These are phyloP conservation scores for Aethina tumida DNA, from an alignment of 1,140 invertebrate species.

Conservation along the genomic window DNA sequence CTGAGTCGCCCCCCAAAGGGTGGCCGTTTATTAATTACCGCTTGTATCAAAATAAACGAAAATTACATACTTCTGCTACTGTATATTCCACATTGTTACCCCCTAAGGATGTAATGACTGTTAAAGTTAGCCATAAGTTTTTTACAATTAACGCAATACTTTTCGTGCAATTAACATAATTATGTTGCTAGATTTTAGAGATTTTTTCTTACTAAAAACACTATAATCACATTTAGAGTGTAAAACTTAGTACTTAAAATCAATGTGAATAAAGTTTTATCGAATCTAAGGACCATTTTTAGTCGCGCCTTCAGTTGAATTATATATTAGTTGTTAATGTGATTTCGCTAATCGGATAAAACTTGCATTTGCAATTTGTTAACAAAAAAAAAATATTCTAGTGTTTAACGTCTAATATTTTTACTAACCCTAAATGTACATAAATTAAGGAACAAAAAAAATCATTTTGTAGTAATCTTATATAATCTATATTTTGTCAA, in stretches of 20 bases:
- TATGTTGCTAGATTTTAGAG: too few relatives aligned
- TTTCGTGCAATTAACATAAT: too few relatives aligned
- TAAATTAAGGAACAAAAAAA: too few relatives aligned
- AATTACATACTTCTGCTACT: too few relatives aligned
- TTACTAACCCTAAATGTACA: slow-evolving; percentile 26
- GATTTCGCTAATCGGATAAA: background rate
- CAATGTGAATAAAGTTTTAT: background rate
- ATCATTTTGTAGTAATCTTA: slow-evolving; percentile 21
- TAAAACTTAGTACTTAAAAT: slow-evolving; percentile 1
- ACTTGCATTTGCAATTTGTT: slow-evolving; percentile 5
- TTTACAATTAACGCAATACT: too few relatives aligned
- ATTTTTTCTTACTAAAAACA: too few relatives aligned
- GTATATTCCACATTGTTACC: too few relatives aligned
- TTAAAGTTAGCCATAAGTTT: too few relatives aligned
- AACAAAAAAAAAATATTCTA: slow-evolving; percentile 11
- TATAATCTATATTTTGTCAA: slow-evolving; percentile 28
- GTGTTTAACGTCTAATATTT: slow-evolving; percentile 21
- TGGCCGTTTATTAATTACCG: too few relatives aligned
- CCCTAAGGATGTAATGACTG: too few relatives aligned
- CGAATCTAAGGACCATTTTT: background rate
- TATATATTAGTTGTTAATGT: slow-evolving; percentile 2
- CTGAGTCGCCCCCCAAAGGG: background rate
- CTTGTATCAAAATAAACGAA: too few relatives aligned
- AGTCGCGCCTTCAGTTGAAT: background rate
- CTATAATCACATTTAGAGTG: too few relatives aligned